A percentile compares a stretch with the other conserved stretches of the same genome.
Evolutionary conservation across 2,888 invertebrate genomes (phyloP).

Genomic region (Aspidapion aeneum): DNA sequence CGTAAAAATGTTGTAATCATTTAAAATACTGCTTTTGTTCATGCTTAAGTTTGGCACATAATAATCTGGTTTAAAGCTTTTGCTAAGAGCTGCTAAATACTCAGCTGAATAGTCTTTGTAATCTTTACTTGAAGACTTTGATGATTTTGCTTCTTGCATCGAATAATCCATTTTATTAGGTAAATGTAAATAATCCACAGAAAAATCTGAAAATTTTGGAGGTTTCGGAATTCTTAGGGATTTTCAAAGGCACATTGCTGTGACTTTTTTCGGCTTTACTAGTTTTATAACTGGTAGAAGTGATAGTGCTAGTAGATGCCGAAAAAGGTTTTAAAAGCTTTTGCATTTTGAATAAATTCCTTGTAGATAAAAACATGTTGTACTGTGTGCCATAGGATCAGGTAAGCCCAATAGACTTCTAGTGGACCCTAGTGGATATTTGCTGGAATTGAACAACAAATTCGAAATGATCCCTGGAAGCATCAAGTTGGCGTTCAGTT

Average conservation of each 20-base stretch:
- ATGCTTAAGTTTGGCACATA: slow-evolving; percentile 22
- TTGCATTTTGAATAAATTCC: slow-evolving; percentile 67
- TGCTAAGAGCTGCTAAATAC: slow-evolving; percentile 33
- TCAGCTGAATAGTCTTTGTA: slow-evolving; percentile 33
- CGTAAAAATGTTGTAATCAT: neutral
- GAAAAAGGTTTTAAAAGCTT: slow-evolving; percentile 60
- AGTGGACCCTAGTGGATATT: slow-evolving; percentile 60
- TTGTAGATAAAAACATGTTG: slow-evolving; percentile 70
- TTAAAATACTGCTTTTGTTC: slow-evolving; percentile 11
- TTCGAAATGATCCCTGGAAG: slow-evolving; percentile 63
- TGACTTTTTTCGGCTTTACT: slow-evolving; percentile 23
- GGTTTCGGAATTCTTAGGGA: slow-evolving; percentile 45
- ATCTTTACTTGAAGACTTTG: slow-evolving; percentile 34
- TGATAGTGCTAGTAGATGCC: slow-evolving; percentile 52
- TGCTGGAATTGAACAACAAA: slow-evolving; percentile 64
- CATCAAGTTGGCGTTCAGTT: slow-evolving; percentile 59
- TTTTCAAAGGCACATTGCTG: slow-evolving; percentile 35
- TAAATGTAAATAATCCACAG: slow-evolving; percentile 44
- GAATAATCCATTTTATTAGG: slow-evolving; percentile 52
- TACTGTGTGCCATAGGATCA: slow-evolving; percentile 73
- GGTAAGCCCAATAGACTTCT: slow-evolving; percentile 62
- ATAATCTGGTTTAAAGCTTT: slow-evolving; percentile 21
- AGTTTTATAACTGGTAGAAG: slow-evolving; percentile 33
- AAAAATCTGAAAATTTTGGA: slow-evolving; percentile 49
- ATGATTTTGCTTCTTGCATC: slow-evolving; percentile 45